Evolutionary conservation across 2,797 vertebrate species (phyloP).

Genomic region (Erethizon dorsatum): DNA sequence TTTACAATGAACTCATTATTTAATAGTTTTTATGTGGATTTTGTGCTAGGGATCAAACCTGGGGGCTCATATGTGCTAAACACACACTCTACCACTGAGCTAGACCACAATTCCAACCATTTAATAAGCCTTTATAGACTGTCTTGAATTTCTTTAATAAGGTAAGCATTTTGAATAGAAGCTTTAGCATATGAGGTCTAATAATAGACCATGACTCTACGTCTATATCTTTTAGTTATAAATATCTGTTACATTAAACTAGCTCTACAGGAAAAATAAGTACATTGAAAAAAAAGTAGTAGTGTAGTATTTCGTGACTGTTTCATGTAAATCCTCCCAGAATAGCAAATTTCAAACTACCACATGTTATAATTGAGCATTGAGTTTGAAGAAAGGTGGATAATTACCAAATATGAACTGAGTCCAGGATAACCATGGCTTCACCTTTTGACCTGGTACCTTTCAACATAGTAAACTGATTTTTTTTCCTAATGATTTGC

Average conservation of each 20-base stretch:
- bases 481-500: not conserved
- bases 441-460: not conserved
- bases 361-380: not conserved
- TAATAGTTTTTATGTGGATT: not conserved
- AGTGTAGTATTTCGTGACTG: not conserved
- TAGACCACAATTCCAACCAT: not conserved
- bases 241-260: not conserved
- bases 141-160: not conserved
- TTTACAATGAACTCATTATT: conserved; percentile 64
- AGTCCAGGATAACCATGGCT: not conserved
- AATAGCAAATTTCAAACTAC: not conserved
- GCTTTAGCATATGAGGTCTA: not conserved
- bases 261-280: not conserved
- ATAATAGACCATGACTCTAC: not conserved
- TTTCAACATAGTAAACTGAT: not conserved
- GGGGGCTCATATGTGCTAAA: not conserved
- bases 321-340: not conserved
- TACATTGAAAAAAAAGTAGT: not conserved
- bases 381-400: not conserved
- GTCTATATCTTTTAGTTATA: not conserved
- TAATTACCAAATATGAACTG: not conserved
- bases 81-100: not conserved
- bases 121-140: conserved; percentile 25
- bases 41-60: not conserved
- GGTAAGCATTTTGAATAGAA: conserved; percentile 52